Evolutionary conservation across 2,888 invertebrate genomes (phyloP), one percentile per base, ranked within the genome.

Genomic region (Drosophila austrosaltans): DNA sequence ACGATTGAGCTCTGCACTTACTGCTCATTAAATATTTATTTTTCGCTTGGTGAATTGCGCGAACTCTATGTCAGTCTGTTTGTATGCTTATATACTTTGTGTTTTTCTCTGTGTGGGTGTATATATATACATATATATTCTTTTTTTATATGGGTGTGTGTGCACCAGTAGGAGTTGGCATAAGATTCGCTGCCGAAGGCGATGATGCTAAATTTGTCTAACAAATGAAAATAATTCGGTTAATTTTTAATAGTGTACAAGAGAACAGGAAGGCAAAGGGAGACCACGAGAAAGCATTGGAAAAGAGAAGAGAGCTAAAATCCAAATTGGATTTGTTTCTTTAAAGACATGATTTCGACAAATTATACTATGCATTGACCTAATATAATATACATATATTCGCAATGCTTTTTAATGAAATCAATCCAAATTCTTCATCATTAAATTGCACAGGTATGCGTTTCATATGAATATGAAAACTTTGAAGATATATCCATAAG

Each of bases 21-120:
- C 39, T 22, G 39, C 48, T 60, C 53, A 60, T 66, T 12, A 60
- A 66, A 60, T 59, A 66, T 66, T 59, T 66, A 66, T 22, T 53
- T 39, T 44, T 48, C 58, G 16, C 32, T 58, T 39, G 54, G 30
- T 32, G 56, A 42, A 28, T 39, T 22, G 40, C 32, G 30, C 53
- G 32, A 53, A 58, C 20, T 39, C 6, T 22, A 39, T 16, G 61
- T 48, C 48, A n/a, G 32, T 61, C 32, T 10, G 48, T 22, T 61
- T 44, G 60, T 48, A 48, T 22, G 22, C 10, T 48, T 48, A 44
- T 44, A 44, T 44, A 44, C 20, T 16, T 32, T 1, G 32, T 6
- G 1, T 20, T 6, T 44, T n/a, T 22, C 8, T 48, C 10, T 10
- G 20, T 22, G 48, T 16, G 10, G 1, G 48, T 48, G 48, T 10